phyloP scores from a whole-genome alignment of 2,888 invertebrate genomes.

The Lochmaea capreae region DNA sequence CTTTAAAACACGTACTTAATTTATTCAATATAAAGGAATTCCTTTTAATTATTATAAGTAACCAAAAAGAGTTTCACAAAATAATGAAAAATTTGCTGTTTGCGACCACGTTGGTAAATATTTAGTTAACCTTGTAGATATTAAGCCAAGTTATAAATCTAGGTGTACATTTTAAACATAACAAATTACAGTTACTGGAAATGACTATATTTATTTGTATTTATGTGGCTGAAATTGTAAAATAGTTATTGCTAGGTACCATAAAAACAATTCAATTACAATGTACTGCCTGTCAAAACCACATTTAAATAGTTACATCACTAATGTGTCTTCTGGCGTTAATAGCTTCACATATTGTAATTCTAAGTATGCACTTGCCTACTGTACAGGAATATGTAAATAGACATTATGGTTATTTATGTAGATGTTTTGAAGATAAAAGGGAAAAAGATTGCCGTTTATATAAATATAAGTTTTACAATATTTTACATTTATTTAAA shows the following conservation, averaged over 20 bases:
- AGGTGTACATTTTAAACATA: no score
- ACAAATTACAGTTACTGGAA: no score
- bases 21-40: no score
- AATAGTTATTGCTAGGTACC: background rate
- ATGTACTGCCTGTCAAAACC: background rate
- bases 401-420: background rate
- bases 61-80: no score
- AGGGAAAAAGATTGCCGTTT: background rate
- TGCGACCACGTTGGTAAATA: no score
- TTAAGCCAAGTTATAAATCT: no score
- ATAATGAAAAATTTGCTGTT: no score
- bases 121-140: no score
- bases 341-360: slow-evolving; percentile 2
- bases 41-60: no score
- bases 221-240: background rate
- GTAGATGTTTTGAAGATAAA: slow-evolving; percentile 1
- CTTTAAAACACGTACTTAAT: no score
- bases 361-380: background rate
- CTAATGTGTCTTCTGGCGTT: background rate
- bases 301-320: slow-evolving; percentile 9
- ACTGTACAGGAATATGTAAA: slow-evolving; percentile 6
- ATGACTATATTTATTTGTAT: background rate
- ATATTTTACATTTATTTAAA: background rate
- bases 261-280: background rate
- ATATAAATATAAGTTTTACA: background rate